A percentile compares a stretch with the other conserved stretches of the same genome.
Evolutionary conservation across 2,113 vertebrate genomes (phyloP).

Genomic region (Ammospiza caudacuta): DNA sequence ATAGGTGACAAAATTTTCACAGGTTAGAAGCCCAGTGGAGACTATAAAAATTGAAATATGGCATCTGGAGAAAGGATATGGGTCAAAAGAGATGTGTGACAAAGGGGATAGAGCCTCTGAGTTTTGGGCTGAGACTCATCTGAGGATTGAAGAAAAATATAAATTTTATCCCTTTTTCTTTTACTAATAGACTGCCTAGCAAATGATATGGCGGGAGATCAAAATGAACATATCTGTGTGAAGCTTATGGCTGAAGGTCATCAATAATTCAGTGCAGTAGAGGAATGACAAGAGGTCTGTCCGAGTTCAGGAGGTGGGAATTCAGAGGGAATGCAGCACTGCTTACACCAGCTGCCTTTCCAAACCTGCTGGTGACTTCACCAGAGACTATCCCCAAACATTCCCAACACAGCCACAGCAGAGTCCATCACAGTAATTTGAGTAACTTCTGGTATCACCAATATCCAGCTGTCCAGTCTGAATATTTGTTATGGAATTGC

Average conservation of each 20-base stretch:
- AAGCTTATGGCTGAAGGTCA: not conserved
- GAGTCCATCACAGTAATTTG: not conserved
- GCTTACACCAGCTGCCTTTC: not conserved
- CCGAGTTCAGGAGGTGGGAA: not conserved
- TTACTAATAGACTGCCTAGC: not conserved
- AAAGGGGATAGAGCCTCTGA: not conserved
- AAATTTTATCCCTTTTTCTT: not conserved
- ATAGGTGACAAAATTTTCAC: not conserved
- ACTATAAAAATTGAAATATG: not conserved
- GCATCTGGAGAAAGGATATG: not conserved
- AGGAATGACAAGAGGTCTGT: fast-evolving
- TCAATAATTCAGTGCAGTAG: not conserved
- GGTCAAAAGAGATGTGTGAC: not conserved
- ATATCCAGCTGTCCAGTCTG: not conserved
- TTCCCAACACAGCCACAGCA: not conserved
- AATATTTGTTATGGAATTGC: not conserved
- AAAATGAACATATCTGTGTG: not conserved
- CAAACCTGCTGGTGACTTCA: not conserved
- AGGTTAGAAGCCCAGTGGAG: not conserved
- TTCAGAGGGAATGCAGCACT: not conserved
- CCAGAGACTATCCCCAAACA: not conserved
- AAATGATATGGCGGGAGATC: not conserved
- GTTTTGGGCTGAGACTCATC: not conserved
- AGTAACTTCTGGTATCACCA: not conserved
- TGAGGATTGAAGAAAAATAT: not conserved